Evolutionary conservation across 2,113 vertebrate genomes (phyloP).

Genomic region (Accipiter cooperii): DNA sequence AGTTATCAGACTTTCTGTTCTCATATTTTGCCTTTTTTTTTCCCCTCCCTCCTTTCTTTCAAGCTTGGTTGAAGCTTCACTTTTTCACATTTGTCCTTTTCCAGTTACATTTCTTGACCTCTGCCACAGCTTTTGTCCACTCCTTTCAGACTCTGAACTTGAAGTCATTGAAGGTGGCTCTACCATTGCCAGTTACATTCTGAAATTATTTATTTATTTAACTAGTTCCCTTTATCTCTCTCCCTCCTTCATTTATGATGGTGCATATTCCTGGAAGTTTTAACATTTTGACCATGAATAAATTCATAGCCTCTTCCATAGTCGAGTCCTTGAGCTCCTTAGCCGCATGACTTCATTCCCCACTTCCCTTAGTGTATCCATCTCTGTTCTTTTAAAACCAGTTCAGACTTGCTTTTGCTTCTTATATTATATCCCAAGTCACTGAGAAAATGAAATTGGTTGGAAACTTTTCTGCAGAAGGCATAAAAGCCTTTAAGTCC

Average conservation of each 20-base stretch:
- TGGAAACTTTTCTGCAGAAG: neutral
- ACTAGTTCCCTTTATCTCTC: neutral
- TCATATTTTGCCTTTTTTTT: neutral
- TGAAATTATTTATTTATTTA: neutral
- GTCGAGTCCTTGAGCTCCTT: neutral
- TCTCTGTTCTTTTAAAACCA: neutral
- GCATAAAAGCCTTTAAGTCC: constrained; percentile 18
- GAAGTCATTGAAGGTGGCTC: neutral
- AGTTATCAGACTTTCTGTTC: neutral
- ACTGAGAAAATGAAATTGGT: neutral
- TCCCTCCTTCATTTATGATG: neutral
- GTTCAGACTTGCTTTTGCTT: neutral
- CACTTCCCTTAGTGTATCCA: neutral
- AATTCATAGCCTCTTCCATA: neutral
- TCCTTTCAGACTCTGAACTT: neutral
- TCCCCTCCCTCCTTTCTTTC: neutral
- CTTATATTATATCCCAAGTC: neutral
- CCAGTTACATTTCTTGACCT: rapidly evolving
- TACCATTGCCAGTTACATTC: neutral
- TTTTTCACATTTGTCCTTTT: neutral
- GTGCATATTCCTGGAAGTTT: neutral
- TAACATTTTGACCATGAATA: neutral
- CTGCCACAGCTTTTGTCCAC: neutral
- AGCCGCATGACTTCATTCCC: rapidly evolving
- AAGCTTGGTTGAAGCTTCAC: neutral